Evolutionary conservation across 2,888 invertebrate genomes (phyloP).

Genomic region (Drosophila parthenogenetica): DNA sequence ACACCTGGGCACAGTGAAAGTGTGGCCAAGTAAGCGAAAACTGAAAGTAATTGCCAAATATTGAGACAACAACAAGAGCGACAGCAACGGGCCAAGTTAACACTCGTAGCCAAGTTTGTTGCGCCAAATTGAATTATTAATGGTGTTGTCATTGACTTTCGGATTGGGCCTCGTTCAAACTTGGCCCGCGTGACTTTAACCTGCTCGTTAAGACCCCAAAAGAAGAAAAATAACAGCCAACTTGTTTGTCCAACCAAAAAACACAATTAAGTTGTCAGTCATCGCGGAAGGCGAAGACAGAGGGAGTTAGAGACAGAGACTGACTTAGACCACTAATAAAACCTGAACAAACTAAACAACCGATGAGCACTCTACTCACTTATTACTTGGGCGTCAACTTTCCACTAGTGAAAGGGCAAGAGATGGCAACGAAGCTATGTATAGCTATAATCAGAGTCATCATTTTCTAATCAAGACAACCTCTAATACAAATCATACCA

Average conservation of each 20-base stretch:
- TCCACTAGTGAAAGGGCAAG: too few species aligned
- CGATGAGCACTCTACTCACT: slow-evolving; percentile 11
- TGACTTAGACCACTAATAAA: not conserved
- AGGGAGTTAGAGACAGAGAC: not conserved
- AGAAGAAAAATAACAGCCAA: slow-evolving; percentile 46
- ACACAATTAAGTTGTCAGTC: slow-evolving; percentile 78
- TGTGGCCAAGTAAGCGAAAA: slow-evolving; percentile 46
- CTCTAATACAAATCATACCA: too few species aligned
- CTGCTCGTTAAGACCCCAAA: slow-evolving; percentile 38
- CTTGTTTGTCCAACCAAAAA: slow-evolving; percentile 64
- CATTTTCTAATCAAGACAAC: too few species aligned
- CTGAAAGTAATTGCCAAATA: slow-evolving; percentile 78
- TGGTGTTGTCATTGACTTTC: slow-evolving; percentile 74
- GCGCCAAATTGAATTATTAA: slow-evolving; percentile 75
- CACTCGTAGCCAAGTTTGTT: slow-evolving; percentile 25
- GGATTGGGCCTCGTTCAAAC: slow-evolving; percentile 50
- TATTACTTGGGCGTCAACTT: not conserved
- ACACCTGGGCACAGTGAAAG: slow-evolving; percentile 40
- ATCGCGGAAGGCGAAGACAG: slow-evolving; percentile 6
- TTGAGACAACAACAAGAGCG: slow-evolving; percentile 62
- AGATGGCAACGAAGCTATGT: too few species aligned
- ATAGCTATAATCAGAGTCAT: too few species aligned
- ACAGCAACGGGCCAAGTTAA: slow-evolving; percentile 14
- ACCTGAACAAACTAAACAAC: not conserved
- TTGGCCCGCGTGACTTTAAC: slow-evolving; percentile 61